Evolutionary conservation across 2,797 vertebrate species (phyloP), one percentile per base, ranked within the genome.

Genomic region (Phataginus tetradactyla): DNA sequence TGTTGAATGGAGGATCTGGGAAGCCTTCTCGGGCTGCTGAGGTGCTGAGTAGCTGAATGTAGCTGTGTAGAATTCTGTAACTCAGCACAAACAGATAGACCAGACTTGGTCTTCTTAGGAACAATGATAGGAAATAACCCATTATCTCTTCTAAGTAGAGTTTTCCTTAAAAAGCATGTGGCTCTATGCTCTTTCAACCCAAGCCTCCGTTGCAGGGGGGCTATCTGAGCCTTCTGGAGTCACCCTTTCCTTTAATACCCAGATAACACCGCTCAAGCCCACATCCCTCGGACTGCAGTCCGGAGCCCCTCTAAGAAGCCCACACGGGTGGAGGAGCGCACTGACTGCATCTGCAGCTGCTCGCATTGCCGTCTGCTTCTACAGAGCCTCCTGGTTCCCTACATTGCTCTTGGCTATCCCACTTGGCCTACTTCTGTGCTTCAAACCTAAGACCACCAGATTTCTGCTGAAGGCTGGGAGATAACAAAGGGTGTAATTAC

Each of bases 11-110:
- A 57, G 84, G 84, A 96, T 85, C 27, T n/a, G 53, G 74, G 55
- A 94, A 29, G 51, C 12, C 37, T 64, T 83, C 29, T 75, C 15
- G 9, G 27, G 49, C 39, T 61, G 34, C 37, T 4, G 59, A 84
- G 83, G 61, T 95, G 95, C 93, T 96, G 96, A 96, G 83, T 95
- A 83, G 93, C 75, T 79, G 39, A 90, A 79, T 69, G 39, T 27
- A 75, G 69, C 17, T 51, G 1, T 59, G 34, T 37, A 39, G 59
- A 97, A 86, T 91, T 84, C 77, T 71, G 3, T n/a, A 93, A 69
- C 88, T 97, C 96, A 90, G 96, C 96, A 91, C 9, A 88, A 59
- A 25, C 34, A 51, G 23, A 69, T 9, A 18, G 18, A 61, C 21
- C 12, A 15, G 66, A 75, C 21, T 75, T 34, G 72, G 66, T 51